Evolutionary conservation across 2,797 vertebrate species (phyloP).

Genomic region (Peromyscus eremicus): DNA sequence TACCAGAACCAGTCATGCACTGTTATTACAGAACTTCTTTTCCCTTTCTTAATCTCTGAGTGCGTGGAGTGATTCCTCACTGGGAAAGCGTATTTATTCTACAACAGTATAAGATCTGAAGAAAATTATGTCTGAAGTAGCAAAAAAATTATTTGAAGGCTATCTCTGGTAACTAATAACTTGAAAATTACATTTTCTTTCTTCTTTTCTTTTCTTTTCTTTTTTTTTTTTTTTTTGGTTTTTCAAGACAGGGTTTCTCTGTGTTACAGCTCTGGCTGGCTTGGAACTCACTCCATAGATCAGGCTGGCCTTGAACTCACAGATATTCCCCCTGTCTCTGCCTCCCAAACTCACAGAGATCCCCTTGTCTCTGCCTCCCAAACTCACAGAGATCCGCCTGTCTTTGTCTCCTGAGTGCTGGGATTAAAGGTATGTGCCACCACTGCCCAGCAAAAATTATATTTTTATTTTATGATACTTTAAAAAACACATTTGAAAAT

Average conservation of each 20-base stretch:
- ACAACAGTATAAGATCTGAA: background rate
- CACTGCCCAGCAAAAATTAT: background rate
- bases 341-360: no score
- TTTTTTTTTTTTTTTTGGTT: background rate
- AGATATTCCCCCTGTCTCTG: no score
- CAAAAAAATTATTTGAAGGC: background rate
- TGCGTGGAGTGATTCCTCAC: background rate
- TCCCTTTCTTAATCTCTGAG: background rate
- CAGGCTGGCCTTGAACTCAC: background rate
- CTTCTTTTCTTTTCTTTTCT: no score
- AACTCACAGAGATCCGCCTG: background rate
- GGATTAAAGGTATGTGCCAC: background rate
- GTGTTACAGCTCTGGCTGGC: background rate
- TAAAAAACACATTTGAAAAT: slow-evolving; percentile 49
- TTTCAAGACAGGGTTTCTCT: background rate
- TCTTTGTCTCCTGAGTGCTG: background rate
- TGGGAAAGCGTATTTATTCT: background rate
- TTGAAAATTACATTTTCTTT: background rate
- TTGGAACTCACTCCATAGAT: background rate
- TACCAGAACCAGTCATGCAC: background rate
- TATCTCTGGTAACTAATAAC: slow-evolving; percentile 51
- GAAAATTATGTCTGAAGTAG: slow-evolving; percentile 48
- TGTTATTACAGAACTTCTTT: background rate
- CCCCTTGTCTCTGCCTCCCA: background rate
- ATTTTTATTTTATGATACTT: slow-evolving; percentile 37